Base-by-base conservation (phyloP, 2,113 vertebrate genomes). In the Phasianus colchicus region DNA sequence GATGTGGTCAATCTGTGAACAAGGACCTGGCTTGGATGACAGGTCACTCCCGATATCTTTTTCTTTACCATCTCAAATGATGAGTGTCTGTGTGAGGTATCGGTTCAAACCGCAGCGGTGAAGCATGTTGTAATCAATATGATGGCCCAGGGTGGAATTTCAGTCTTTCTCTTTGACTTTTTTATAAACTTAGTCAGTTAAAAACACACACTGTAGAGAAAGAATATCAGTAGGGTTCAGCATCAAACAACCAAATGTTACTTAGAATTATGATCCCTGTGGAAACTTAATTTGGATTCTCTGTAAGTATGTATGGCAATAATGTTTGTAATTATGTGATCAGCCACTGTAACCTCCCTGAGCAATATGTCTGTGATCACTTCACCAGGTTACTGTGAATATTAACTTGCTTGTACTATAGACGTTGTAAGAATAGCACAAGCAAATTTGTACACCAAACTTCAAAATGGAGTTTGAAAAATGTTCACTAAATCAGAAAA, bases 101-200 rank as follows among this genome's bases (percentile, higher is more conserved):
- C 20, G 0, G 88, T 88, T 96, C 93, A 93, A 86, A 94, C 64
- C 0, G 80, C 0, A 1, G 72, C 2, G 1, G 76, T 0, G 4
- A 94, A 88, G 71, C 72, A 74, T 22, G 67, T 38, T 93, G 96
- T 94, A 96, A 96, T 94, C 93, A 96, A 92, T 93, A 94, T 81
- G 95, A 94, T 81, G 86, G 64, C 69, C 48, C 45, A 42, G 88
- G 95, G 67, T 96, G 93, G 92, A 96, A 96, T 95, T 96, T 95
- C 93, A 96, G 88, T 75, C 88, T 83, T 88, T 13, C 6, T 74
- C 90, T 86, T 88, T 95, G 93, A 92, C 70, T 95, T 88, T 93
- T 94, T 94, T 78, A 90, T 93, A 90, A 93, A 95, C 93, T 84
- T 78, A 27, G 52, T 57, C 90, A 85, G 80, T 88, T 88, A 29